Evolutionary conservation across 1,140 invertebrate genomes (phyloP), one percentile per base, ranked within the genome.

Genomic region (Halesus radiatus): DNA sequence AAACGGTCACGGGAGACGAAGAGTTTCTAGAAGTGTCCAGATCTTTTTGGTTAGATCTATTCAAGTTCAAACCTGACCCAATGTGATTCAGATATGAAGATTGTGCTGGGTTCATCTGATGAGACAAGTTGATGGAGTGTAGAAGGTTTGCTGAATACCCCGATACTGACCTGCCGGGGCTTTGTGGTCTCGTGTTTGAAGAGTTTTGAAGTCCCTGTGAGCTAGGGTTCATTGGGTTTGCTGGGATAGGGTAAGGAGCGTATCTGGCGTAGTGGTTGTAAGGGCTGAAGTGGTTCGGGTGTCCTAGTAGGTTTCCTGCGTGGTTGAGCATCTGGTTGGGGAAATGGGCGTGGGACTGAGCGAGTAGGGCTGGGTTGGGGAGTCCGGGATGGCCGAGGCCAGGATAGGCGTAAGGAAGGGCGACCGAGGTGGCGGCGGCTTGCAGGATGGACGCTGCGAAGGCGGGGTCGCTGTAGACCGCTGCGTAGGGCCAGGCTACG

Each of bases 401-500:
- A 0, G 91, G 92, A n/a, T 90, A 90, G 0, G 89, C 89, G 84
- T 92, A 92, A 8, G 92, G 91, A 54, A 92, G 87, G 16, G 92
- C 91, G 18, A 92, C 91, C 23, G 91, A 91, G 54, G 91, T 92
- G n/a, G 95, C 94, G 0, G 96, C 96, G 0, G 96, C 96, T 84
- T 97, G 96, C 0, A 98, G 90, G 7, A 98, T 91, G n/a, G 96
- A 96, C 0, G 97, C 96, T 0, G 97, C 96, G 80, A 99, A 93
- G 1, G 96, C 92, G 4, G 97, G 97, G 85, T 99, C 97, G 3
- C 95, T 94, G 89, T 98, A 98, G 29, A 98, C 96, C 0, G 96
- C 95, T 0, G 95, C 94, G 87, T 98, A 98, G 0, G 98, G 97
- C 98, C 98, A 99, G 0, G 96, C 93, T 68, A 99, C 92, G 0